Conservation (phyloP, 1,140 invertebrate genomes). For the Ditylenchus dipsaci region DNA sequence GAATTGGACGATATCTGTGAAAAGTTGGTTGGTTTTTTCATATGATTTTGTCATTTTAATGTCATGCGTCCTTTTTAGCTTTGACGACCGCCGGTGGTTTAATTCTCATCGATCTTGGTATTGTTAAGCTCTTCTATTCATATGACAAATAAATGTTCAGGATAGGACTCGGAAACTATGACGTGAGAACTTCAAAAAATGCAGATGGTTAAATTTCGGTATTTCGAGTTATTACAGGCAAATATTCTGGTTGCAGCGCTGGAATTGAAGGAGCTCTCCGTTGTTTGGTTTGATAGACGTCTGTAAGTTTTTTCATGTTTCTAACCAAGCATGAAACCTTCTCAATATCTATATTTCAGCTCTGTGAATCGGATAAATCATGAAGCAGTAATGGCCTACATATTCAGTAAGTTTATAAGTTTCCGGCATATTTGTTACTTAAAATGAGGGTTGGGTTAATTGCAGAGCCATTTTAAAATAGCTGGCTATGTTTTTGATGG, state of each 20-base stretch:
- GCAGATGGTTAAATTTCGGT: not conserved
- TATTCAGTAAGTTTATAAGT: constrained; percentile 21
- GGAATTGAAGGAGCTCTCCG: not conserved
- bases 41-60: not conserved
- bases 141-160: too few relatives aligned
- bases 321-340: not conserved
- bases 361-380: constrained; percentile 29
- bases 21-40: constrained; percentile 22
- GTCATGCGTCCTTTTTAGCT: constrained; percentile 12
- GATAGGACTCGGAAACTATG: constrained; percentile 46
- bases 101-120: constrained; percentile 41
- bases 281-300: not conserved
- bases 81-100: constrained; percentile 41
- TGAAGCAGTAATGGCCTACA: constrained; percentile 22
- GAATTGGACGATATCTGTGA: constrained; percentile 47
- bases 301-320: not conserved
- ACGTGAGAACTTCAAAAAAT: constrained; percentile 25
- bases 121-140: too few relatives aligned
- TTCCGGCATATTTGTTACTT: too few relatives aligned
- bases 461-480: too few relatives aligned
- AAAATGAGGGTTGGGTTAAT: too few relatives aligned
- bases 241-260: not conserved
- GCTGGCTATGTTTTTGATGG: too few relatives aligned
- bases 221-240: not conserved
- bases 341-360: constrained; percentile 24